Evolutionary conservation across 2,888 invertebrate species (phyloP).

Genomic region (Lutraria lutraria): DNA sequence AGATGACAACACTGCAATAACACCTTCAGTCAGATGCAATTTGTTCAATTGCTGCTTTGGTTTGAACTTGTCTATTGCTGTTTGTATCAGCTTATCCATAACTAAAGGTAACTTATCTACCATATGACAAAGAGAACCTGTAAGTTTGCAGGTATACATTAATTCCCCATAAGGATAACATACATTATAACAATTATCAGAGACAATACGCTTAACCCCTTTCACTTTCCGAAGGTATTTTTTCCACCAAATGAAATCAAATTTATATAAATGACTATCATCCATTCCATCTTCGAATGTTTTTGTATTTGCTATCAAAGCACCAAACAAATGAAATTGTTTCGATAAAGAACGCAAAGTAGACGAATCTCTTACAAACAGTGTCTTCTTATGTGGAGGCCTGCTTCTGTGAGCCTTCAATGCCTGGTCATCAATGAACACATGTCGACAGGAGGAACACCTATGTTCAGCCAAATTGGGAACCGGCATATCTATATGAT

Average conservation of each 20-base stretch:
- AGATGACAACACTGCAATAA: not conserved
- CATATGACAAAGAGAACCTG: not conserved
- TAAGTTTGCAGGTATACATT: not conserved
- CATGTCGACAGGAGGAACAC: conserved; percentile 31
- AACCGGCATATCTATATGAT: not conserved
- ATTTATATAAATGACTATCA: not conserved
- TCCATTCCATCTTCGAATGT: not conserved
- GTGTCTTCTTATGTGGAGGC: not conserved
- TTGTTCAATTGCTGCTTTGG: not conserved
- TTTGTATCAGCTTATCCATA: not conserved
- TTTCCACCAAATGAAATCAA: not conserved
- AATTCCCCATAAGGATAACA: not conserved
- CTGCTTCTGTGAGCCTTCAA: not conserved
- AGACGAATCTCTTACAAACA: not conserved
- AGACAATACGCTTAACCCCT: not conserved
- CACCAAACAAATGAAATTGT: not conserved
- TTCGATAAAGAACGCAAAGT: not conserved
- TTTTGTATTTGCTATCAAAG: not conserved
- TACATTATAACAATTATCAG: not conserved
- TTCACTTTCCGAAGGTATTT: not conserved
- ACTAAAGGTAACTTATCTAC: not conserved
- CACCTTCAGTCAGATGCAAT: not conserved
- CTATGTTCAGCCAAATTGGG: not conserved
- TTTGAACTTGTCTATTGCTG: not conserved
- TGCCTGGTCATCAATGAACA: conserved; percentile 29